phyloP scores from a whole-genome alignment of 2,797 vertebrate species.

The Adrianichthys oophorus region DNA sequence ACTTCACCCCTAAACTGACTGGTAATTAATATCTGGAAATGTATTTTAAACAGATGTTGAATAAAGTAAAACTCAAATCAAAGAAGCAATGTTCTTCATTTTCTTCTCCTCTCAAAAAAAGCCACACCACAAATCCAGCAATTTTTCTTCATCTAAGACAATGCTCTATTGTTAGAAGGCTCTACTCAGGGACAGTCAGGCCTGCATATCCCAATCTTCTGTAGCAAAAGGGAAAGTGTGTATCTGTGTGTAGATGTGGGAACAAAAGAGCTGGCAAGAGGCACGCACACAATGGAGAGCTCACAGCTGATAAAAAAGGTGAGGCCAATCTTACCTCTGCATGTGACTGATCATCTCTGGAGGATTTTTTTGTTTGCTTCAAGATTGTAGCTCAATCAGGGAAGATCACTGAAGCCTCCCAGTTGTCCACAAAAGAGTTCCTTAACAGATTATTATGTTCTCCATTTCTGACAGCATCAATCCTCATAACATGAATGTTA shows the following conservation, averaged over 20 bases:
- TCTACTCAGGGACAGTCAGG: conserved; percentile 34
- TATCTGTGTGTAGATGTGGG: conserved; percentile 45
- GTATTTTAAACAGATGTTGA: conserved; percentile 23
- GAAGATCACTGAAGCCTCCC: conserved; percentile 20
- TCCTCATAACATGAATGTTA: not conserved
- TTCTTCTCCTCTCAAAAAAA: conserved; percentile 28
- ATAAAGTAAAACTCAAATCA: conserved; percentile 26
- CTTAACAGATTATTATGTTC: not conserved
- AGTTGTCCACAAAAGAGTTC: conserved; percentile 19
- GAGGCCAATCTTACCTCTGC: conserved; percentile 22
- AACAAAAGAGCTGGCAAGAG: conserved; percentile 53
- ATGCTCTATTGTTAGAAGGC: conserved; percentile 61
- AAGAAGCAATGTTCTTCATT: conserved; percentile 32
- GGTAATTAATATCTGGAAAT: conserved; percentile 26
- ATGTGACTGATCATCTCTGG: conserved; percentile 17
- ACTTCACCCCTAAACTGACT: conserved; percentile 18
- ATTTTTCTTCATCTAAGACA: conserved; percentile 51
- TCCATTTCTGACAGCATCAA: not conserved
- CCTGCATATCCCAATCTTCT: conserved; percentile 47
- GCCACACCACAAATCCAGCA: conserved; percentile 17
- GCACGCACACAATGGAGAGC: conserved; percentile 36
- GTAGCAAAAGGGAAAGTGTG: conserved; percentile 43
- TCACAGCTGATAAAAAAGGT: conserved; percentile 39
- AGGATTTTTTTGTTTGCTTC: conserved; percentile 45
- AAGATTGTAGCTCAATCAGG: conserved; percentile 32